Conservation (phyloP, 2,113 vertebrate genomes). For the Potamarius usumacintae region DNA sequence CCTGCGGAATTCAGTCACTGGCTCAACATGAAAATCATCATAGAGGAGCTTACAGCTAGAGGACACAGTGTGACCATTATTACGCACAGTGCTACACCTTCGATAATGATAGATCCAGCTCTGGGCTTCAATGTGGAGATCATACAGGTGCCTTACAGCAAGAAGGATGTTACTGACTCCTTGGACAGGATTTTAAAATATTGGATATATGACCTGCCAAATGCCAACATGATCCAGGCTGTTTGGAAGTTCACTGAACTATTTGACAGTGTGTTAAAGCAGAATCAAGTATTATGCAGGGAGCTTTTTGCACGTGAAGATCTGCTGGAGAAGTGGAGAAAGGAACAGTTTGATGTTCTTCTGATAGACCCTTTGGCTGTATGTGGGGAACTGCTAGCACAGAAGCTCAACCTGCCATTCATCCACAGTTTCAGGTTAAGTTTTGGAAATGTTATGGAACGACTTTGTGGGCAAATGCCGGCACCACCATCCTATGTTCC, state of each 20-base stretch:
- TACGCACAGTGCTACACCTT: conserved; percentile 17
- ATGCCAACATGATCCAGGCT: conserved; percentile 43
- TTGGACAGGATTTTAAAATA: conserved; percentile 28
- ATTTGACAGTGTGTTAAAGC: conserved; percentile 14
- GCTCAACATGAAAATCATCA: conserved; percentile 61
- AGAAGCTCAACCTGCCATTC: conserved; percentile 65
- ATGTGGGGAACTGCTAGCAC: conserved; percentile 66
- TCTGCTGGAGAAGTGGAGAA: conserved; percentile 68
- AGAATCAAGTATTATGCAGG: not conserved
- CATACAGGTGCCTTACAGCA: conserved; percentile 38
- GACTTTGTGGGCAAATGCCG: conserved; percentile 62
- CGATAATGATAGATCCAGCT: conserved; percentile 22
- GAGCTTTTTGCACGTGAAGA: conserved; percentile 51
- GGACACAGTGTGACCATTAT: conserved; percentile 64
- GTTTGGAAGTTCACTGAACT: conserved; percentile 43
- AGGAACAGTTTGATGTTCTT: conserved; percentile 41
- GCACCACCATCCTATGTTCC: conserved; percentile 70
- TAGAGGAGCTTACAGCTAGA: conserved; percentile 54
- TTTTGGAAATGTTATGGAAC: conserved; percentile 54
- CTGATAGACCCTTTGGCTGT: conserved; percentile 51
- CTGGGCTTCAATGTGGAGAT: conserved; percentile 28
- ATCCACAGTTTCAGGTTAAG: conserved; percentile 62
- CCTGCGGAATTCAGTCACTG: conserved; percentile 69
- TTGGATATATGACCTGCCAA: conserved; percentile 48
- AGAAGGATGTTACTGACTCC: conserved; percentile 23